A percentile compares a stretch with the other conserved stretches of the same genome.
Evolutionary conservation across 64 coral and sea anemone genomes (phyloP).

Genomic region (Acropora tenuis): DNA sequence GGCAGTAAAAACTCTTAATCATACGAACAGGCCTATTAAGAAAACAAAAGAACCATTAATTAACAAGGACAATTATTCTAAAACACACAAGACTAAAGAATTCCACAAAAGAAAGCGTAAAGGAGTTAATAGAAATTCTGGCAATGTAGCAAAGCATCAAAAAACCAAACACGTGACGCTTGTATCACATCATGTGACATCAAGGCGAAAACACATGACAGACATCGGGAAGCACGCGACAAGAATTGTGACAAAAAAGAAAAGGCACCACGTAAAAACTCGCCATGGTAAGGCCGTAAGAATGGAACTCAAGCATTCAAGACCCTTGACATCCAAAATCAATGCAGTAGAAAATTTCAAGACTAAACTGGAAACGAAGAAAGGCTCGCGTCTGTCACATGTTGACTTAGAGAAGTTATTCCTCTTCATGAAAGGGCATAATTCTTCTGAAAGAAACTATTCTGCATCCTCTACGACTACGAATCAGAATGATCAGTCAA

Average conservation of each 20-base stretch:
- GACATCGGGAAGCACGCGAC: neutral
- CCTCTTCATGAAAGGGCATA: neutral
- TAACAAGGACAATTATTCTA: neutral
- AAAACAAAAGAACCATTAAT: neutral
- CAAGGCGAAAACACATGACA: no score
- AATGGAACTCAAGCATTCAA: neutral
- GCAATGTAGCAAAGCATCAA: neutral
- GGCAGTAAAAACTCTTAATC: constrained; percentile 33
- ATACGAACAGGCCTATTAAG: neutral
- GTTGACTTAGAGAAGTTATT: constrained; percentile 23
- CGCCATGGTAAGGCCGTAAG: neutral
- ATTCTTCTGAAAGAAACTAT: neutral
- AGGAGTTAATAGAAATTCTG: neutral
- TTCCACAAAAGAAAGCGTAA: neutral
- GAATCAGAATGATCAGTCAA: neutral
- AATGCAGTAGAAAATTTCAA: neutral
- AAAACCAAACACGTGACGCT: neutral
- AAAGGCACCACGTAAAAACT: neutral
- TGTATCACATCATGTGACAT: neutral
- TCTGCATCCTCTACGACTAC: neutral
- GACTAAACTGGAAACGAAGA: constrained; percentile 4
- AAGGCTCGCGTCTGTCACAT: neutral
- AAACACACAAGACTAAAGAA: neutral
- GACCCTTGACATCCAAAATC: neutral
- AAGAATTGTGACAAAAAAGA: neutral